Evolutionary conservation across 2,888 invertebrate genomes (phyloP).

Genomic region (Torymus tubicola): DNA sequence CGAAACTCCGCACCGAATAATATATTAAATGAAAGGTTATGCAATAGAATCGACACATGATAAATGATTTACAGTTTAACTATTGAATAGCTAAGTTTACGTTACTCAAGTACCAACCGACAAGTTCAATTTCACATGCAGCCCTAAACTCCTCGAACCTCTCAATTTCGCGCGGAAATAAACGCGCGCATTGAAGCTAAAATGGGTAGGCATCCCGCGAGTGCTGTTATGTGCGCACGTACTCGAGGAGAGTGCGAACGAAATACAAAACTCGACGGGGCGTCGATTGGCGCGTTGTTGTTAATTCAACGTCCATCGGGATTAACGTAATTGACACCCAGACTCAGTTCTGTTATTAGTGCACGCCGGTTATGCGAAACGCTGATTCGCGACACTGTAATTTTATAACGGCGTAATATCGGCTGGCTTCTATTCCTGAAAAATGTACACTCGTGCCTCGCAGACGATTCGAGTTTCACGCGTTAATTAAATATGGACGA

Average conservation of each 20-base stretch:
- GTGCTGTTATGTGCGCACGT: too few relatives aligned
- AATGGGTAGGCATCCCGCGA: too few relatives aligned
- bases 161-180: background rate
- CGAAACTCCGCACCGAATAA: too few relatives aligned
- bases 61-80: background rate
- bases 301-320: constrained; percentile 1
- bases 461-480: too few relatives aligned
- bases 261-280: constrained; percentile 11
- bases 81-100: background rate
- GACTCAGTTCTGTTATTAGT: background rate
- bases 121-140: background rate
- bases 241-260: background rate
- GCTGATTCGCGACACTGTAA: background rate
- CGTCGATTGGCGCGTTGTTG: constrained; percentile 1
- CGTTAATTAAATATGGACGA: too few relatives aligned
- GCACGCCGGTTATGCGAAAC: background rate
- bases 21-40: too few relatives aligned
- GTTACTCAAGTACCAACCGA: background rate
- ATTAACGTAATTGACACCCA: constrained; percentile 20
- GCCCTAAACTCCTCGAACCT: background rate
- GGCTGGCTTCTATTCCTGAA: background rate
- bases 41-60: too few relatives aligned
- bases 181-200: too few relatives aligned
- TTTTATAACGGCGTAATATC: constrained; percentile 12
- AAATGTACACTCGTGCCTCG: background rate